Evolutionary conservation across 2,888 invertebrate species (phyloP), one percentile per base, ranked within the genome.

Genomic region (Iselma pallidipennis): DNA sequence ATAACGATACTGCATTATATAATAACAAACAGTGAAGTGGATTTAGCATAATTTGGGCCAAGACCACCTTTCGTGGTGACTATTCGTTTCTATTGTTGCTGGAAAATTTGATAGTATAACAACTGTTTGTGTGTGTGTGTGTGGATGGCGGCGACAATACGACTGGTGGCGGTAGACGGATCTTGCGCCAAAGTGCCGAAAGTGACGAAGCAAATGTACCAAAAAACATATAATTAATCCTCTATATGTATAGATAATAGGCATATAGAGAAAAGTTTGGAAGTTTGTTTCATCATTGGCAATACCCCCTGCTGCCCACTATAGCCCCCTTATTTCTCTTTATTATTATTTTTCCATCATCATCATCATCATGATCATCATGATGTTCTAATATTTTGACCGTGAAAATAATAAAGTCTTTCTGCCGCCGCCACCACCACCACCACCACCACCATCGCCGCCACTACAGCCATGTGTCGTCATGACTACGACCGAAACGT

Each of bases 401-500:
- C 61, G 57, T 57, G 61, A 56, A 61, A 61, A 61, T 61, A 57
- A 61, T 61, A 29, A 61, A 57, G 28, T 51, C 48, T 56, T 54
- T 54, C 55, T 19, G 66, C 63, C 63, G 58, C 51, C 60, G 57
- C 57, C 59, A 45, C 60, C 57, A 57, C 62, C 51, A 49, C 42
- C 51, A 51, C 10, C 21, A 10, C 21, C 12, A 21, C 21, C 33
- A 33, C 10, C n/a, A n/a, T n/a, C n/a, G n/a, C n/a, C n/a, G n/a
- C n/a, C n/a, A n/a, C n/a, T n/a, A n/a, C n/a, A n/a, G 57, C 45
- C 57, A 54, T 53, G 55, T 33, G 66, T 66, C 63, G 63, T 50
- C 62, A 63, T 66, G 65, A 55, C 62, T 60, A 66, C 65, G 52
- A 57, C 49, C 51, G 56, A 56, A 58, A 54, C 60, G 63, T 57